A percentile compares a stretch with the other conserved stretches of the same genome.
Conservation (phyloP, 2,113 vertebrate genomes). For the Eurypyga helias region DNA sequence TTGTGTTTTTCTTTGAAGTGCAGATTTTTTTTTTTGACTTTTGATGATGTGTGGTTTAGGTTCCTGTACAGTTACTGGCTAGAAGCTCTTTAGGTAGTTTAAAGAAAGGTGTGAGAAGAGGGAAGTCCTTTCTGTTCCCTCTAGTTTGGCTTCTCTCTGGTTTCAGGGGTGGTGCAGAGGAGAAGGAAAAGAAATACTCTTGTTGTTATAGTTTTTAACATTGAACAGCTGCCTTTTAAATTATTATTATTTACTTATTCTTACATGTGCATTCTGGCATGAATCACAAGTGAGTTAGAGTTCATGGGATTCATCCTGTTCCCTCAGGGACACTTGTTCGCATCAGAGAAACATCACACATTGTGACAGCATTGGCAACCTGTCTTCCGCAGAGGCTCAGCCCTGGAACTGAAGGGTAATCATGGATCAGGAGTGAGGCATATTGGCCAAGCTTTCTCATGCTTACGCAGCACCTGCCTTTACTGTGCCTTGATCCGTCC, state of each 20-base stretch:
- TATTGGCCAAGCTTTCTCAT: not conserved
- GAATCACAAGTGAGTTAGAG: not conserved
- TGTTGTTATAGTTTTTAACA: not conserved
- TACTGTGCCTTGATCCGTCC: not conserved
- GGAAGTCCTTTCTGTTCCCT: not conserved
- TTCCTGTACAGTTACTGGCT: not conserved
- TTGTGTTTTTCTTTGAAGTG: not conserved
- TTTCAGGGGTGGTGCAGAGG: not conserved
- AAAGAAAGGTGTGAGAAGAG: not conserved
- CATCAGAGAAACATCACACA: not conserved
- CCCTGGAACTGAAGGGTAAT: fast-evolving
- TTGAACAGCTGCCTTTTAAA: constrained; percentile 14
- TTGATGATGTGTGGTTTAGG: not conserved
- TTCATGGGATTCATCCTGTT: not conserved
- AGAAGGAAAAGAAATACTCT: not conserved
- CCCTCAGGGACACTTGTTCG: not conserved
- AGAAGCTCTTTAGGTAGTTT: not conserved
- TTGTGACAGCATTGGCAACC: not conserved
- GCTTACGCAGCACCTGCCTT: not conserved
- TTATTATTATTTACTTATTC: constrained; percentile 16
- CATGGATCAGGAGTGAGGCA: not conserved
- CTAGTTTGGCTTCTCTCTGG: not conserved
- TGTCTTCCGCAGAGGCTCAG: not conserved
- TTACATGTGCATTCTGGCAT: not conserved
- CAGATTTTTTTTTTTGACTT: not conserved